Evolutionary conservation across 2,797 vertebrate genomes (phyloP), one percentile per base, ranked within the genome.

Genomic region (Thunnus albacares): DNA sequence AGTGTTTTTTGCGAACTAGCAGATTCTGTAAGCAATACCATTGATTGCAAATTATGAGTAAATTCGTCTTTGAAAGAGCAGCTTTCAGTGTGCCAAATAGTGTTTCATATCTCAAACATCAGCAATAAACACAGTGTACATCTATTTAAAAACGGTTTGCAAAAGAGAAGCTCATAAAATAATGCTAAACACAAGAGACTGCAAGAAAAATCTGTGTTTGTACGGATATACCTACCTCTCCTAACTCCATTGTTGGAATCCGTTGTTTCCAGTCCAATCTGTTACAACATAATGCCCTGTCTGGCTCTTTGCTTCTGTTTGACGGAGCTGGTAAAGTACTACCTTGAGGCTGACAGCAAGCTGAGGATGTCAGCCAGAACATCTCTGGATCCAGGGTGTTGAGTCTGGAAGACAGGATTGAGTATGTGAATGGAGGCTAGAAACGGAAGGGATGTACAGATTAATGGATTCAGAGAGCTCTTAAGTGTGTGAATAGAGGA

Each of bases 381-480:
- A 59, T 69, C 18, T 71, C 55, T 62, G 64, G 55, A 77, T 79
- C 70, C 28, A 14, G 51, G 56, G 72, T 33, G 18, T 76, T 78
- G 55, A 71, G 71, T 79, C 79, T 82, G 75, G 43, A 79, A 80
- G 70, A 43, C 71, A 67, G 28, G 67, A 73, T 24, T 63, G 64
- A 81, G 62, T 15, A 15, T 68, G 53, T 75, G 77, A 79, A 79
- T 20, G 56, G 24, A 74, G 20, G 72, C 51, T 53, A 12, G 60
- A 70, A 83, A 82, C 12, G 67, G 64, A 77, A 61, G 43, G 65
- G 65, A 66, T 65, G 86, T 61, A 69, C 77, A 84, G 75, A 87
- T 78, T 74, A 82, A 73, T 71, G 75, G 72, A 77, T 78, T 82
- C 76, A 68, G 65, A 79, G 77, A 84, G 77, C 73, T 79, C 24